A percentile compares a stretch with the other conserved stretches of the same genome.
phyloP scores from a whole-genome alignment of 2,888 invertebrate genomes.

The Marasmarcha lunaedactyla region DNA sequence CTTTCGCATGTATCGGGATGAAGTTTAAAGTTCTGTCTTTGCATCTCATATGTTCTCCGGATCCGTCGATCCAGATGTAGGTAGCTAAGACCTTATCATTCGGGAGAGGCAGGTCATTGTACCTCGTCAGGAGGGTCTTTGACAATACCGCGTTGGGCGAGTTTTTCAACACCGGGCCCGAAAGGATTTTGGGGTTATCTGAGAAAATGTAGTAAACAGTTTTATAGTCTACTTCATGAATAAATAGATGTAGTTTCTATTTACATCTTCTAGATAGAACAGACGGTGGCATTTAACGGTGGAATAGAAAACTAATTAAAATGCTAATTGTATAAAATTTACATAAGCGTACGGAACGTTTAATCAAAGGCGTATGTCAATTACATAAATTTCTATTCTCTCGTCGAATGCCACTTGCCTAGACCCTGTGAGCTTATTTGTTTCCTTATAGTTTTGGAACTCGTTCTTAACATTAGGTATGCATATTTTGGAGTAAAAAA shows the following conservation, averaged over 20 bases:
- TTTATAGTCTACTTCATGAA: neutral
- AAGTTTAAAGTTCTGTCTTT: constrained; percentile 91
- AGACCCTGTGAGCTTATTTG: too few relatives aligned
- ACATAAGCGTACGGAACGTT: neutral
- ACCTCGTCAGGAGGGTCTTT: constrained; percentile 79
- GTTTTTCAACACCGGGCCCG: constrained; percentile 65
- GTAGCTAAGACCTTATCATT: constrained; percentile 85
- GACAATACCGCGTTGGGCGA: constrained; percentile 88
- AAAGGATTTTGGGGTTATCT: constrained; percentile 63
- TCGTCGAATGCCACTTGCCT: too few relatives aligned
- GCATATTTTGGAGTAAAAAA: too few relatives aligned
- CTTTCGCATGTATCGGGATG: constrained; percentile 80
- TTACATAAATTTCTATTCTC: too few relatives aligned
- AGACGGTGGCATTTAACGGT: neutral
- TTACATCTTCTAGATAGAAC: neutral
- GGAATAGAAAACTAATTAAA: neutral
- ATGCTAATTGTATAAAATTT: neutral
- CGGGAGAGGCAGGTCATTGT: constrained; percentile 82
- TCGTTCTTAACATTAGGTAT: too few relatives aligned
- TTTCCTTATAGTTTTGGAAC: too few relatives aligned
- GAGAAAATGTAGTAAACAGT: constrained; percentile 13
- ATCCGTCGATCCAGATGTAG: constrained; percentile 96
- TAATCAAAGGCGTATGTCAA: neutral
- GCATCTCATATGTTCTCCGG: constrained; percentile 86
- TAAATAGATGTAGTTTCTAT: constrained; percentile 4